Percentiles rank a stretch among this genome's conserved stretches.
Conservation (phyloP, 2,888 invertebrate species). For the Metacarcinus magister region DNA sequence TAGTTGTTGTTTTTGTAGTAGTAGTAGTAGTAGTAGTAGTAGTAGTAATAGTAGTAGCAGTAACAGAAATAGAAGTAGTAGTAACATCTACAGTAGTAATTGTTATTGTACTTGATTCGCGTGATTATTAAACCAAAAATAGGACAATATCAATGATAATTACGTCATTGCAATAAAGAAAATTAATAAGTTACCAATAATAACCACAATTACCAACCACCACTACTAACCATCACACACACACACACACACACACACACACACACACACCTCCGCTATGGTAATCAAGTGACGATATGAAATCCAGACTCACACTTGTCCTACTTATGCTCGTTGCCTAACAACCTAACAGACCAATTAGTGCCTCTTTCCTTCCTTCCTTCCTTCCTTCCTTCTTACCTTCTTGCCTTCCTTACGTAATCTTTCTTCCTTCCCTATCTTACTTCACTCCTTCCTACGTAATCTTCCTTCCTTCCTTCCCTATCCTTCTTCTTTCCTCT, state of each 20-base stretch:
- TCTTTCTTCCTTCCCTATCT: neutral
- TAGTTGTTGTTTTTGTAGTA: too few relatives aligned
- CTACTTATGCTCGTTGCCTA: neutral
- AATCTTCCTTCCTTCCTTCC: neutral
- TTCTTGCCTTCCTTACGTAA: neutral
- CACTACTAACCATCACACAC: neutral
- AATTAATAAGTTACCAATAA: neutral
- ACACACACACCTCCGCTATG: neutral
- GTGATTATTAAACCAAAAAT: too few relatives aligned
- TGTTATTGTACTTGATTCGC: too few relatives aligned
- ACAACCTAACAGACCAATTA: neutral
- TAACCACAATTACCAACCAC: neutral
- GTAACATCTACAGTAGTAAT: too few relatives aligned
- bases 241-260: constrained; percentile 31
- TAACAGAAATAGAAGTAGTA: neutral
- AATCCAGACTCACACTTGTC: neutral
- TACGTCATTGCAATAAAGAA: neutral
- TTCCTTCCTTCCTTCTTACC: neutral
- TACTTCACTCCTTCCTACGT: neutral
- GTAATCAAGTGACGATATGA: neutral
- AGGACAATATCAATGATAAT: too few relatives aligned
- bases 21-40: too few relatives aligned
- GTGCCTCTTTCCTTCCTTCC: neutral
- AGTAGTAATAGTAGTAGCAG: too few relatives aligned
- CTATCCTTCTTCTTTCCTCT: neutral